Conservation (phyloP, 2,113 vertebrate species). For the Oenanthe melanoleuca region DNA sequence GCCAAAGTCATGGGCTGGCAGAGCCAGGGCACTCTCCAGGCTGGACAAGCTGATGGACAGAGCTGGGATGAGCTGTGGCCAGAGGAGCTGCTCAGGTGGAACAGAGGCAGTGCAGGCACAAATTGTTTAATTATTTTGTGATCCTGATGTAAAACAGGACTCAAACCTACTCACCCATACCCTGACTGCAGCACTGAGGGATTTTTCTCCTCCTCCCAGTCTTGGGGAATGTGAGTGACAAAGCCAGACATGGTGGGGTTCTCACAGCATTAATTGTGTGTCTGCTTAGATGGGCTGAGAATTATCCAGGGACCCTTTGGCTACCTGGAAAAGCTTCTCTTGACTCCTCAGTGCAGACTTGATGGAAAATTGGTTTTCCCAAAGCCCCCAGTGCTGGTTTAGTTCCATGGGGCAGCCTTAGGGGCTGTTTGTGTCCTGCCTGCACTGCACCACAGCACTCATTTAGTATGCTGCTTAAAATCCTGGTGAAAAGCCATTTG, state of each 20-base stretch:
- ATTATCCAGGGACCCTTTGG: background rate
- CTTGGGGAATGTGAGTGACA: background rate
- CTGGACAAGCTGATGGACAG: background rate
- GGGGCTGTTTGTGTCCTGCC: background rate
- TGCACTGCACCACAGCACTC: background rate
- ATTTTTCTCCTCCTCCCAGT: background rate
- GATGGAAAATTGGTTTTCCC: background rate
- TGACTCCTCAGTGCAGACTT: background rate
- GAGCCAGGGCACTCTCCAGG: background rate
- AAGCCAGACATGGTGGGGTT: accelerated
- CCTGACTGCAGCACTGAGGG: background rate
- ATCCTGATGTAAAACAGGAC: background rate
- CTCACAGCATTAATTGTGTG: background rate
- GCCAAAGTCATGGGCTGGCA: background rate
- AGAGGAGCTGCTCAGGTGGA: background rate
- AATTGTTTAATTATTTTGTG: background rate
- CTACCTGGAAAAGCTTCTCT: background rate
- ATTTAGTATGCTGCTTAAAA: background rate
- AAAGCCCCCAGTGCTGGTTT: background rate
- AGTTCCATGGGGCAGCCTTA: background rate
- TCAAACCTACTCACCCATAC: background rate
- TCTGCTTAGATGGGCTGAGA: background rate
- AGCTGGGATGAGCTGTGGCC: background rate
- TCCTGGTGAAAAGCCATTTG: background rate
- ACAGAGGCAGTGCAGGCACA: background rate